Base-by-base conservation (phyloP, 2,888 invertebrate species). In the Epiblema foenella region DNA sequence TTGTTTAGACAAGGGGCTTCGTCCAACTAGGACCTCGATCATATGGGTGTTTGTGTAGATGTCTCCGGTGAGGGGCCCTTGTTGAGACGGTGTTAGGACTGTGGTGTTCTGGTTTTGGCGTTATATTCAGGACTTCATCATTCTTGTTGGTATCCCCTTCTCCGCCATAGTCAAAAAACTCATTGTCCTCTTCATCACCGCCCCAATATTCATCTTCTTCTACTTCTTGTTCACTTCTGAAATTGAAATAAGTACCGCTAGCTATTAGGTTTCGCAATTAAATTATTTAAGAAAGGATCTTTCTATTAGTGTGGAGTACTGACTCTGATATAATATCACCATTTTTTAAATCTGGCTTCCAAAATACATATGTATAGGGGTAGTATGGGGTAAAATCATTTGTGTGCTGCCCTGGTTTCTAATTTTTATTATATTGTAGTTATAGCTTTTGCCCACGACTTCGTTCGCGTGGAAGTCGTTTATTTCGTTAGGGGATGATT, bases 11-110 rank as follows among this genome's bases (percentile, higher is more conserved):
- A 42, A 62, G 75, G 17, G 76, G 76, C 65, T 76, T 75, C 29
- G 76, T 78, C 70, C 77, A 77, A 57, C 72, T 82, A 69, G 93
- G 93, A 73, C 93, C 93, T 18, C 93, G 86, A 77, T 93, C 93
- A 77, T 92, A 93, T 5, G 93, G 93, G 72, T 93, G 92, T 91
- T 92, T 93, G 80, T 92, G 93, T 20, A 90, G 93, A 93, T 93
- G 93, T 86, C 93, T 89, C 78, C 88, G 91, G 79, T 90, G 93
- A n/a, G 85, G 83, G 4, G 85, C 81, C 17, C 88, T 82, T 18
- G 80, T 81, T 4, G 85, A 81, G 10, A 78, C 71, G 51, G 79
- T 82, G 58, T 84, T 86, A 10, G 78, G 74, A 46, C 81, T 78
- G 63, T 76, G 79, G 24, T 77, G 81, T 68, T 73, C 74, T 42